Conservation (phyloP, 2,797 vertebrate species). For the Threskiornis aethiopicus region DNA sequence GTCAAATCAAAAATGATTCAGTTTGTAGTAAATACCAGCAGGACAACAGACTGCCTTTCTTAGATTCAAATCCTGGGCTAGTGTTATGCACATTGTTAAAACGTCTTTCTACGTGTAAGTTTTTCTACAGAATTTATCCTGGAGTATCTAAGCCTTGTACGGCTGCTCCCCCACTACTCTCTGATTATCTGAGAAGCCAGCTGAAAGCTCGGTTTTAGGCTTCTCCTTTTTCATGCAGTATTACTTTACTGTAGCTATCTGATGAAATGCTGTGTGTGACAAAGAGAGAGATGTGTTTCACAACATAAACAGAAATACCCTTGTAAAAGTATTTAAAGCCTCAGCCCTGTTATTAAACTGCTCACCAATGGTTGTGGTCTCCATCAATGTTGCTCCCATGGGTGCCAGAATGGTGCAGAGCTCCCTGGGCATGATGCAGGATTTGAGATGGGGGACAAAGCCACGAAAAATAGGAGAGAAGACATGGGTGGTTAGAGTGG, state of each 20-base stretch:
- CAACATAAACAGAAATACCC: not conserved
- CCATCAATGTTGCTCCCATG: not conserved
- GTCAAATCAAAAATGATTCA: not conserved
- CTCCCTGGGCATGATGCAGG: not conserved
- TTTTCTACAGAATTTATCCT: slow-evolving; percentile 1
- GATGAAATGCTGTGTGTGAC: not conserved
- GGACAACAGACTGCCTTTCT: not conserved
- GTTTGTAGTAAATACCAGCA: not conserved
- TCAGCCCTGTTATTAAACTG: not conserved
- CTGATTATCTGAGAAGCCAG: not conserved
- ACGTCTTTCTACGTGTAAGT: not conserved
- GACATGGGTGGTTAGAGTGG: too few relatives aligned
- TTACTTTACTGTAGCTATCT: not conserved
- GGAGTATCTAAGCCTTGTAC: not conserved
- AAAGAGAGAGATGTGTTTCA: not conserved
- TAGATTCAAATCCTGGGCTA: not conserved
- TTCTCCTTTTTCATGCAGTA: not conserved
- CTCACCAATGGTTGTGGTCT: not conserved
- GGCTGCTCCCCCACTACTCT: not conserved
- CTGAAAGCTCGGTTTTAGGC: not conserved
- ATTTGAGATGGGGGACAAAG: not conserved
- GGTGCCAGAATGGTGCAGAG: not conserved
- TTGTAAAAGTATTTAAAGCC: not conserved
- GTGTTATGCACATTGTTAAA: not conserved
- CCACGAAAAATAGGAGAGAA: not conserved